Evolutionary conservation across 1,140 invertebrate species (phyloP), one percentile per base, ranked within the genome.

Genomic region (Hypothenemus hampei): DNA sequence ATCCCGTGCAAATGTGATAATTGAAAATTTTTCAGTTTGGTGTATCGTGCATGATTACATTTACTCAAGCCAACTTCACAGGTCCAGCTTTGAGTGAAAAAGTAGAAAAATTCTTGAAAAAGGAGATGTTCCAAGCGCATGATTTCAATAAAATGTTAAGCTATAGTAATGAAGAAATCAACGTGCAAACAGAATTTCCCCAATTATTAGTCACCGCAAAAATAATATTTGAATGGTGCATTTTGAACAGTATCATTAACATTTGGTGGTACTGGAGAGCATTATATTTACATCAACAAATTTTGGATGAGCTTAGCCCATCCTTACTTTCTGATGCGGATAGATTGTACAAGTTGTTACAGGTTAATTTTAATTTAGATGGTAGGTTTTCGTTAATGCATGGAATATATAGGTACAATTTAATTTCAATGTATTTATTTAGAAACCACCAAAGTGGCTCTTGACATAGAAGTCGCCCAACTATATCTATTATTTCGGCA

Each of bases 1-100:
- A n/a, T n/a, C n/a, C n/a, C n/a, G n/a, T n/a, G n/a, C n/a, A n/a
- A n/a, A n/a, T n/a, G n/a, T n/a, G n/a, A n/a, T n/a, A n/a, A n/a
- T n/a, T n/a, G n/a, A 8, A 6, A 8, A 8, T 11, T 13, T 1
- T 31, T 47, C 48, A 56, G 19, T 71, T 77, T 57, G 83, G 77
- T 13, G 71, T 84, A 36, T 70, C 81, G 11, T 77, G 80, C 52
- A 69, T 91, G 10, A 76, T 86, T 45, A 73, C 77, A 29, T 93
- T 92, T 75, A 78, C 88, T 51, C 85, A 91, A 71, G 76, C 75
- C 26, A 94, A 93, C 72, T 93, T 87, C 77, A 84, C 83, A 50
- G 85, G 89, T 7, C 86, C 87, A n/a, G 69, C 76, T 22, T 62
- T 70, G 57, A 36, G 26, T 54, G 63, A 74, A 57, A 58, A 73